These are phyloP conservation scores for Periophthalmus modestus DNA, from an alignment of 2,113 vertebrate genomes.

Conservation along the genomic window DNA sequence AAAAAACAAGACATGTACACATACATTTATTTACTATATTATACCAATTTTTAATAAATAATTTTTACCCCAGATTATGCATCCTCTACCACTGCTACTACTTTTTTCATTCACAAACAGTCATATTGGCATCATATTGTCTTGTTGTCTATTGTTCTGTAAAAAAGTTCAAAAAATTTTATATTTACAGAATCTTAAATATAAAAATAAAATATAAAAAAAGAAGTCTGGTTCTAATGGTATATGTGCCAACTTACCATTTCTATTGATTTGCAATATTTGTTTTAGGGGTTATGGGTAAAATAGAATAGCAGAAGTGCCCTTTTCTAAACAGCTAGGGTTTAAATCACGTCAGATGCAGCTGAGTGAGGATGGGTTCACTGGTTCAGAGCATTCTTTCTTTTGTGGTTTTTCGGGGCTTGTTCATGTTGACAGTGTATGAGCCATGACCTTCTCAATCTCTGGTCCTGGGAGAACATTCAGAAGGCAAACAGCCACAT, in stretches of 20 bases:
- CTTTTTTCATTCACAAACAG: neutral
- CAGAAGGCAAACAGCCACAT: slow-evolving; percentile 24
- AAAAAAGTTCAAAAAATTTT: neutral
- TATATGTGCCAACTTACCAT: neutral
- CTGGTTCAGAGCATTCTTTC: slow-evolving; percentile 42
- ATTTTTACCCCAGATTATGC: neutral
- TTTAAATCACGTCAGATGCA: slow-evolving; percentile 15
- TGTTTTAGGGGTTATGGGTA: neutral
- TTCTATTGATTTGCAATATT: neutral
- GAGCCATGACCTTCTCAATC: slow-evolving; percentile 35
- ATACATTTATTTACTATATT: neutral
- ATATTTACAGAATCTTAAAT: neutral
- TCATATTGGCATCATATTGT: neutral
- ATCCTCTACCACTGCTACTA: neutral
- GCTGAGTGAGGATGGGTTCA: neutral
- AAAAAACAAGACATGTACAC: neutral
- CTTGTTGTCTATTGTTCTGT: no score
- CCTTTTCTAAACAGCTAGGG: slow-evolving; percentile 12
- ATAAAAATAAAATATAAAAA: neutral
- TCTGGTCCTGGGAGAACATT: slow-evolving; percentile 32
- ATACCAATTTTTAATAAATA: neutral
- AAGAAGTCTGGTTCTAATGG: neutral
- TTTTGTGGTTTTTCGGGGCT: slow-evolving; percentile 47
- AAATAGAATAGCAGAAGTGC: neutral
- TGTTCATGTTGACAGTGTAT: slow-evolving; percentile 12